Conservation (phyloP, 2,797 vertebrate genomes). For the Bradypodion ventrale region DNA sequence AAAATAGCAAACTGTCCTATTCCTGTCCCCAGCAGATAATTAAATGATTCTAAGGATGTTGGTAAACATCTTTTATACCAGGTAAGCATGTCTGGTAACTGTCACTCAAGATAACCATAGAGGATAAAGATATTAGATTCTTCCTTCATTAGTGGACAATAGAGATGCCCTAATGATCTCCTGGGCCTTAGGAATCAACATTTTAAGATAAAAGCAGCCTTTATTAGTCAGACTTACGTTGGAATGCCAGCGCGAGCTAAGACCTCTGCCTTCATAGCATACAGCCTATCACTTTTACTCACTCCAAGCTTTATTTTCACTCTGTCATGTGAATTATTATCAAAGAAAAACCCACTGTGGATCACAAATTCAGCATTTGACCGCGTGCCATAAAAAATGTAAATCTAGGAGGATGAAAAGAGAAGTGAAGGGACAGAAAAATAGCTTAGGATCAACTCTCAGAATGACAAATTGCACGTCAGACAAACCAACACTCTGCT, state of each 20-base stretch:
- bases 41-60: background rate
- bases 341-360: conserved; percentile 99
- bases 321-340: conserved; percentile 95
- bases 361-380: conserved; percentile 98
- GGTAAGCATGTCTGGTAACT: background rate
- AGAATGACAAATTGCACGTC: conserved; percentile 64
- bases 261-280: conserved; percentile 99
- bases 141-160: conserved; percentile 9
- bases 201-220: conserved; percentile 23
- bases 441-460: conserved; percentile 69
- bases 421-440: conserved; percentile 70
- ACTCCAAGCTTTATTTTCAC: conserved; percentile 99
- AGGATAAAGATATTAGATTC: background rate
- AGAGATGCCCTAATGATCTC: conserved; percentile 36
- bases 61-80: background rate
- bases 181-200: conserved; percentile 38
- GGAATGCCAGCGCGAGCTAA: conserved; percentile 95
- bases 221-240: conserved; percentile 83
- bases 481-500: background rate
- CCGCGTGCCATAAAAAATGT: conserved; percentile 98
- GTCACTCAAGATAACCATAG: conserved; percentile 1
- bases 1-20: conserved; percentile 57
- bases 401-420: conserved; percentile 86
- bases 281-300: conserved; percentile 97
- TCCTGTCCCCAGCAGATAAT: conserved; percentile 49